Evolutionary conservation across 2,888 invertebrate species (phyloP), one percentile per base, ranked within the genome.

Genomic region (Drosophila barbarae): DNA sequence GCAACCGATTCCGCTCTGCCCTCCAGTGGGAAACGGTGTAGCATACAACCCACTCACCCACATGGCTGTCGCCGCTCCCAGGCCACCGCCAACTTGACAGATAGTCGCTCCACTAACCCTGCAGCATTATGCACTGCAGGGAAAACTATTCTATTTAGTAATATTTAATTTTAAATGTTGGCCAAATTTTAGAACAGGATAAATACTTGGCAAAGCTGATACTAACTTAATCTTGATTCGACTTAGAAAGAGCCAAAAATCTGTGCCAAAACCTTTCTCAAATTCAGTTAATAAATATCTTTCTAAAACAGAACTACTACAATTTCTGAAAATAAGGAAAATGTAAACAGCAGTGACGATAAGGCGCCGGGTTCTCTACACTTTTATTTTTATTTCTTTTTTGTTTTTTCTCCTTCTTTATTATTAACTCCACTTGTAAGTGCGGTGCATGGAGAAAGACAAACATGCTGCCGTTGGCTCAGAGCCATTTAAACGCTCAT

Each of bases 401-500:
- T n/a, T 13, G 2, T 23, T 36, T 18, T 15, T 36, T 32, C 26
- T 13, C 26, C 21, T 15, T n/a, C 12, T 9, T 32, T 35, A 34
- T 41, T 53, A 68, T 60, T 53, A 46, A 67, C 65, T 66, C 35
- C 39, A 54, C 44, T 57, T 36, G 59, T 32, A 26, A 51, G 30
- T 35, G 52, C 41, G 34, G 57, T 53, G 41, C 36, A 23, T 46
- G 50, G 36, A 30, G 23, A 38, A 53, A 39, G 28, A 57, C 38
- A 65, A 61, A 61, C 41, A 53, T 21, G 49, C 35, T 53, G 49
- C 34, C 53, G 42, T 38, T 58, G 67, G 67, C 67, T 67, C 32
- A 58, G 47, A 66, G 67, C 53, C 67, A 58, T 67, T 68, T 68
- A 58, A 68, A 66, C 67, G 67, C 67, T 68, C 67, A 68, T 68